These are phyloP conservation scores for Parauchenoglanis ngamensis DNA, from an alignment of 2,797 vertebrate genomes.

Conservation along the genomic window DNA sequence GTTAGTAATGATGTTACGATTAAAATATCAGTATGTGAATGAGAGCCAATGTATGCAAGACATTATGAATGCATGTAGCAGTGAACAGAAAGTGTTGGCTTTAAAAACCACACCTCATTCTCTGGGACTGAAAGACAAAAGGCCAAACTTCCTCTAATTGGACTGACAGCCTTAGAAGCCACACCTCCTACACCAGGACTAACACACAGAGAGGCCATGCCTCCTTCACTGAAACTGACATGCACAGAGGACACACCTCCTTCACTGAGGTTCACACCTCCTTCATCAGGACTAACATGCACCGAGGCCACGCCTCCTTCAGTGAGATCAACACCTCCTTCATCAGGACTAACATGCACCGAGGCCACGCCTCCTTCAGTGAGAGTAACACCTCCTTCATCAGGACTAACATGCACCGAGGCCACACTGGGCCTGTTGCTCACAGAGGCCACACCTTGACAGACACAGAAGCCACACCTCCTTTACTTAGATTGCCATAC, in stretches of 20 bases:
- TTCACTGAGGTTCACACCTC: neutral
- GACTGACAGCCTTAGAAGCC: neutral
- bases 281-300: neutral
- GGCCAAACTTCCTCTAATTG: neutral
- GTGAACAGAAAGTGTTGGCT: neutral
- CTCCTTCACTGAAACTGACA: neutral
- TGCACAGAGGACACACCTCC: neutral
- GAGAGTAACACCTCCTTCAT: neutral
- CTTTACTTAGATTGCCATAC: neutral
- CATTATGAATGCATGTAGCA: neutral
- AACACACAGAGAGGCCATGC: neutral
- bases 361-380: neutral
- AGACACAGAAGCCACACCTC: neutral
- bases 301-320: neutral
- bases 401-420: neutral
- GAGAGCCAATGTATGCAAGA: neutral
- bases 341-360: neutral
- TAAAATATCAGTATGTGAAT: neutral
- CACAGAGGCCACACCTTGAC: neutral
- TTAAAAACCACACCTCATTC: neutral
- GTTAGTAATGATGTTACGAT: neutral
- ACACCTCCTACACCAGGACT: neutral
- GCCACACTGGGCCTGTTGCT: no score
- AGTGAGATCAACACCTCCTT: neutral
- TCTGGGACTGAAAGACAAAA: neutral